Percentiles rank a stretch among this genome's conserved stretches.
Conservation (phyloP, 2,888 invertebrate species). For the Apoda limacodes region DNA sequence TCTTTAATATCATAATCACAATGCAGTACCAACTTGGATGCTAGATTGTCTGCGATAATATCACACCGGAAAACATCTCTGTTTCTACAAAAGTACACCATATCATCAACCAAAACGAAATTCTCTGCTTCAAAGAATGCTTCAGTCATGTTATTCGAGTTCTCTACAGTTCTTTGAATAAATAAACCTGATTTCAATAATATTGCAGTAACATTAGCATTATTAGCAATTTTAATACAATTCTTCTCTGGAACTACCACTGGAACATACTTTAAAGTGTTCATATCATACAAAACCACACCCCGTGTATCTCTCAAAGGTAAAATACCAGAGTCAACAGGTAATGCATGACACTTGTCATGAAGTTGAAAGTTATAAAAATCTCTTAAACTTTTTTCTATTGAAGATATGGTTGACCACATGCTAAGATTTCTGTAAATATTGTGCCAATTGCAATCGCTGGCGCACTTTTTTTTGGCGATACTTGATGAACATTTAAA, state of each 20-base stretch:
- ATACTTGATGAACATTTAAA: slow-evolving; percentile 37
- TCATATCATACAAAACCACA: slow-evolving; percentile 39
- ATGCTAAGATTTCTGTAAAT: slow-evolving; percentile 42
- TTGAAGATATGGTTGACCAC: slow-evolving; percentile 33
- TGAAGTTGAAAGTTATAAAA: slow-evolving; percentile 43
- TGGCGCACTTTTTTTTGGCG: slow-evolving; percentile 41
- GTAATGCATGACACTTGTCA: slow-evolving; percentile 37
- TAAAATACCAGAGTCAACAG: slow-evolving; percentile 37
- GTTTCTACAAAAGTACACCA: slow-evolving; percentile 36
- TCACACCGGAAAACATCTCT: slow-evolving; percentile 40
- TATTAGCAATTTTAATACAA: slow-evolving; percentile 41
- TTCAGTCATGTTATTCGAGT: slow-evolving; percentile 27
- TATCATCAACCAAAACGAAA: slow-evolving; percentile 33
- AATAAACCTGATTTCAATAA: slow-evolving; percentile 36
- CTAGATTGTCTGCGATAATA: slow-evolving; percentile 27
- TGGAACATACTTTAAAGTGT: slow-evolving; percentile 39
- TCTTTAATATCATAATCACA: slow-evolving; percentile 44
- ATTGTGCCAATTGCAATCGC: slow-evolving; percentile 40
- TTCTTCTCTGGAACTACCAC: slow-evolving; percentile 38
- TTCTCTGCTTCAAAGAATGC: slow-evolving; percentile 42
- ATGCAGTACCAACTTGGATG: slow-evolving; percentile 31
- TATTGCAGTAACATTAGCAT: slow-evolving; percentile 33
- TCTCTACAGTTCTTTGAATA: slow-evolving; percentile 36
- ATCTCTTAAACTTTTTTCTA: slow-evolving; percentile 29
- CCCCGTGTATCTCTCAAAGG: slow-evolving; percentile 42